Evolutionary conservation across 2,797 vertebrate species (phyloP), one percentile per base, ranked within the genome.

Genomic region (Micropoecilia bifurca): DNA sequence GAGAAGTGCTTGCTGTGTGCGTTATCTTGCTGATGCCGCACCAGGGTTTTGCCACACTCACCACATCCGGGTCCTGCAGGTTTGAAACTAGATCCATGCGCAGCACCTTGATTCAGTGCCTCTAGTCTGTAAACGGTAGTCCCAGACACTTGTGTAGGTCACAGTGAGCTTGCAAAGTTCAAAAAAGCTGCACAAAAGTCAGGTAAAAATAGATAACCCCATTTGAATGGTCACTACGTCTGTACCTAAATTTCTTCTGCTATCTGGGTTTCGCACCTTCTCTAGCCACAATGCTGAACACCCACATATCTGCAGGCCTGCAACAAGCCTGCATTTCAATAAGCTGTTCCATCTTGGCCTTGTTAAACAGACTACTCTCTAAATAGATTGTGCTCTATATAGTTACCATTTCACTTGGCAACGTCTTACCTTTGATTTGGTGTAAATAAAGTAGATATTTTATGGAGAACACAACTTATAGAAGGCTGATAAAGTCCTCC

Each of bases 61-160:
- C 91, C 93, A 93, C 92, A 93, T 94, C 91, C 92, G 91, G 80
- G 88, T 88, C 73, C 53, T 75, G 79, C 82, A 78, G 78, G 69
- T 87, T 53, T 79, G 71, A 85, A 91, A 90, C 80, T 41, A 78
- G 72, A 87, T 85, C 80, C 80, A 55, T 68, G 18, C 66, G 53
- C 12, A 6, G 68, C 22, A 74, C 28, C 45, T 18, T 74, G 47
- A 36, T 43, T 57, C 7, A 30, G 74, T 81, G 20, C 47, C 6
- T 30, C 12, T 41, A 7, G 22, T 80, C 36, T 6, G 22, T 69
- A n/a, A 25, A 46, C 20, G 13, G 36, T 30, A 28, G 3, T 47
- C 75, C 4, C 8, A 20, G 75, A 59, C 74, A 41, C 48, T 75
- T 46, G 12, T 45, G 33, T 14, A 7, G n/a, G 46, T 14, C 18